A percentile compares a stretch with the other conserved stretches of the same genome.
Conservation (phyloP, 1,140 invertebrate genomes). For the Halesus radiatus region DNA sequence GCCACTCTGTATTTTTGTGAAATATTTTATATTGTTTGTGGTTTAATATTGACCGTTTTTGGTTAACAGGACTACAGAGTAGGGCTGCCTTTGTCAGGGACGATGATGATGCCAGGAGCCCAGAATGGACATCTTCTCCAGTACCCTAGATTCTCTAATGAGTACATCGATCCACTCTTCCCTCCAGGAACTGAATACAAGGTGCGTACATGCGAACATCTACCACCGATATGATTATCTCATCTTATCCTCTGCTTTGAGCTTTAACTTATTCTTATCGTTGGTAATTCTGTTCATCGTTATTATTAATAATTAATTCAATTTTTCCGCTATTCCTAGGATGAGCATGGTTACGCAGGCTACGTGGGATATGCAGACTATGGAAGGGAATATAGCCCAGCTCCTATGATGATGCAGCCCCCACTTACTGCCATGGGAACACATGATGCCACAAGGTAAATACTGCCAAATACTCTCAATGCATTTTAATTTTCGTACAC, state of each 20-base stretch:
- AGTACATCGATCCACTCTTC: conserved; percentile 87
- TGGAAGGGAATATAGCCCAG: conserved; percentile 51
- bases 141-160: conserved; percentile 85
- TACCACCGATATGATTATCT: too few relatives aligned
- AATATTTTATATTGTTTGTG: too few relatives aligned
- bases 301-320: too few relatives aligned
- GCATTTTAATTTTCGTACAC: too few relatives aligned
- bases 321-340: conserved; percentile 38
- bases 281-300: too few relatives aligned
- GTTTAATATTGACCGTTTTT: background rate
- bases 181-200: conserved; percentile 69
- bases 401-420: conserved; percentile 51
- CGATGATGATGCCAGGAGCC: conserved; percentile 79
- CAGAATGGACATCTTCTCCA: conserved; percentile 70
- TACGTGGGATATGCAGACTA: conserved; percentile 51
- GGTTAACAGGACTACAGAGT: conserved; percentile 48
- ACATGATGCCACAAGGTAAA: conserved; percentile 53
- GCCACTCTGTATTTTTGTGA: too few relatives aligned
- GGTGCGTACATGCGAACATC: too few relatives aligned
- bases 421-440: conserved; percentile 49
- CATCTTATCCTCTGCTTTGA: background rate
- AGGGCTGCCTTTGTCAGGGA: conserved; percentile 79
- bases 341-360: conserved; percentile 51
- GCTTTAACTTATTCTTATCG: too few relatives aligned
- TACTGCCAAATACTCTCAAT: background rate